Base-by-base conservation (phyloP, 2,797 vertebrate genomes). In the Urocyon cinereoargenteus region DNA sequence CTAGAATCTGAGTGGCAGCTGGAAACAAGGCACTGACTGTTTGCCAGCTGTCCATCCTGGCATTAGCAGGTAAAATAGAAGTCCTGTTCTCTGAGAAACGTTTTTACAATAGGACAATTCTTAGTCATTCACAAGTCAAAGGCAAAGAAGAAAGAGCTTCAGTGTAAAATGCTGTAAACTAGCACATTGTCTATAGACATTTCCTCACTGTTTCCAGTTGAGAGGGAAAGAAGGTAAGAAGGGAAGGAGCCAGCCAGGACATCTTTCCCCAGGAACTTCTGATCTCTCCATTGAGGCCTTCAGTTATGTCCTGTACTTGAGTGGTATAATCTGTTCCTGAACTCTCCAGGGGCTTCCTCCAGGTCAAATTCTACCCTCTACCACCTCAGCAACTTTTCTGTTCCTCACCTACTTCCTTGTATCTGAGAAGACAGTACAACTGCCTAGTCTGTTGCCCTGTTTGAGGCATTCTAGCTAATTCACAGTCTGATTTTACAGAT, bases 11-110 rank as follows among this genome's bases (percentile, higher is more conserved):
- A 99, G 98, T 98, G 99, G 99, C 98, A 98, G 98, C 98, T 97
- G 98, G 98, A 99, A 99, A 99, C 99, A 99, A 99, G 99, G 98
- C 98, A 40, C 98, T 98, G 98, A 98, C 99, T 99, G 99, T 99
- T 99, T 98, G 99, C 98, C 98, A 87, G 94, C 98, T 98, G 98
- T 98, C 98, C 97, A 97, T 98, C 99, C 98, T 98, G 98, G 98
- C 99, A 98, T 98, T 98, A 98, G 98, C 98, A 97, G 97, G 98
- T 97, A 98, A 99, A 99, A 99, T 98, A 98, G 99, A 99, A 99
- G 99, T 99, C 98, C 98, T 98, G 98, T 98, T 98, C 97, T 98
- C 96, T 96, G 97, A 97, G 98, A 98, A 98, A 98, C 97, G 97
- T 98, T 98, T 97, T 97, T 97, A 97, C 96, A 97, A 96, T 98